Evolutionary conservation across 35 echinoderm and acorn worm genomes (phyloP), one percentile per base, ranked within the genome.

Genomic region (Apostichopus parvimensis): DNA sequence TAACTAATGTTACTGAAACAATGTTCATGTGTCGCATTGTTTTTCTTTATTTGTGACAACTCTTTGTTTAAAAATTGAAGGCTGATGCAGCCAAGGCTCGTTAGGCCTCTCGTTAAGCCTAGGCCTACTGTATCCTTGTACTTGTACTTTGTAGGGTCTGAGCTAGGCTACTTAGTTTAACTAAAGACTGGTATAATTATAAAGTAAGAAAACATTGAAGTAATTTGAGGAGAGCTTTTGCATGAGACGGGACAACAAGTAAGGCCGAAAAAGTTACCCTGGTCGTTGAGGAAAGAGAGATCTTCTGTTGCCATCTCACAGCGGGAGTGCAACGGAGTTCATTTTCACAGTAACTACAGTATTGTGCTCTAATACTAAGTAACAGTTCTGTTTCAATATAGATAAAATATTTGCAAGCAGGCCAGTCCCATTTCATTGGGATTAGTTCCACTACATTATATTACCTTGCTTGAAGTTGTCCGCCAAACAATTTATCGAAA

Each of bases 401-500:
- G 34, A 45, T 45, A 2, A 45, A 45, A 45, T 45, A 45, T 45
- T 45, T 45, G 34, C 34, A 45, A 61, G 6, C 58, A 9, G 58
- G 58, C 58, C 58, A 18, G 6, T 75, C 71, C 5, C 71, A 75
- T 14, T 75, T 14, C 71, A n/a, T n/a, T 75, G 71, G 21, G 6
- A 20, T n/a, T n/a, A 75, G 71, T 75, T 75, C 20, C 14, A 22
- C 71, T 75, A 22, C 7, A 20, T 75, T 0, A 2, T 20, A 20
- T 20, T 20, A 18, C 71, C 1, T 7, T 18, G 71, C 15, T 75
- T 75, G 71, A 75, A 75, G 71, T 75, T 75, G n/a, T 75, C 71
- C 71, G 71, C 71, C 71, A 75, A 75, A 75, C 71, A 75, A 20
- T 20, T 75, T 75, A 75, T 68, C 64, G 64, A 68, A 68, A 68